Evolutionary conservation across 2,113 vertebrate genomes (phyloP).

Genomic region (Melospiza georgiana): DNA sequence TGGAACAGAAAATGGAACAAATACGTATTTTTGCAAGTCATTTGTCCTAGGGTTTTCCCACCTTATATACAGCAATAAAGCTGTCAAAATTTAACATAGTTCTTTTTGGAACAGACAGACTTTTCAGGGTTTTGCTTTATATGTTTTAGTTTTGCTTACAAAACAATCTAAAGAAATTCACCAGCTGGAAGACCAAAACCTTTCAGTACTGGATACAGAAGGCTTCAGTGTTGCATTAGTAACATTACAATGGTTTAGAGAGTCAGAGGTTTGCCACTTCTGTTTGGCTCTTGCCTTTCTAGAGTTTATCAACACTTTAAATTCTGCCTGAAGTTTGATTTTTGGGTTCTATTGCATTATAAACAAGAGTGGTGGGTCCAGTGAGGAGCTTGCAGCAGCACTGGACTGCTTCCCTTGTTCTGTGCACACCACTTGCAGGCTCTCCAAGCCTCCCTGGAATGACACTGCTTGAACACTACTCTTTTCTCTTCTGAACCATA

Average conservation of each 20-base stretch:
- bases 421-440: fast-evolving
- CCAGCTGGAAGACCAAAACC: not conserved
- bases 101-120: not conserved
- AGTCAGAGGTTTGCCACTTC: not conserved
- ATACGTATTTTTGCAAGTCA: not conserved
- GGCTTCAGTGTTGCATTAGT: not conserved
- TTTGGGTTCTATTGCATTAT: not conserved
- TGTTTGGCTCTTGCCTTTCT: not conserved
- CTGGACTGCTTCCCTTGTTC: not conserved
- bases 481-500: not conserved
- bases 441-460: not conserved
- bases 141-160: not conserved
- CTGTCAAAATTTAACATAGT: not conserved
- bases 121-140: not conserved
- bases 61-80: not conserved
- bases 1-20: not conserved
- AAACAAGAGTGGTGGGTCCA: not conserved
- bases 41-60: not conserved
- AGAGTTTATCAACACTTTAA: not conserved
- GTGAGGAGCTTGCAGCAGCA: not conserved
- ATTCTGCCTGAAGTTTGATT: not conserved
- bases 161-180: not conserved
- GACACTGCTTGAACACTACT: not conserved
- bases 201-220: not conserved
- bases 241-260: not conserved